Evolutionary conservation across 2,888 invertebrate genomes (phyloP), one percentile per base, ranked within the genome.

Genomic region (Hoplodrina blanda): DNA sequence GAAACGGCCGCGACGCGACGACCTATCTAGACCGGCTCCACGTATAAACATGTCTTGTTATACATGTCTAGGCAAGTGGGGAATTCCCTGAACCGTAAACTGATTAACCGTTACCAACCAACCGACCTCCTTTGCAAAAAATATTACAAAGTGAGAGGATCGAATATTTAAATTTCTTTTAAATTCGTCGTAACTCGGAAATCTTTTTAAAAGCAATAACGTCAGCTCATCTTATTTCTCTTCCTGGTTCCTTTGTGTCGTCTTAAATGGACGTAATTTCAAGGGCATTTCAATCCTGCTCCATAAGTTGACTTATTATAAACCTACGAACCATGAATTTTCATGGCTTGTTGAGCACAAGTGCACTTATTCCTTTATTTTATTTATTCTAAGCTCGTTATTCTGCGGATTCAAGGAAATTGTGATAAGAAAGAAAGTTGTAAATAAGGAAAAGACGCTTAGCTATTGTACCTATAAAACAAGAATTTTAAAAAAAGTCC

Each of bases 31-130:
- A 37, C 37, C 37, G 37, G 37, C 37, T 8, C 37, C 8, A 37
- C 8, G 37, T 37, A 8, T 37, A 37, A 8, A 37, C 8, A 37
- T 37, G 37, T 37, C 33, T 33, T 33, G 33, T 33, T 33, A 8
- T 8, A 8, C 8, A 37, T 41, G 7, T 37, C 17, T 17, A 0
- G 0, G 46, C 5, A 71, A 19, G 8, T 19, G 37, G 64, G 65
- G 66, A 37, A 49, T 76, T 49, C 37, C 41, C 41, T 8, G n/a
- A 76, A 76, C 41, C 8, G 30, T 67, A 20, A 70, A 41, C 19
- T 65, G 37, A 30, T 66, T 20, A 54, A 49, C 70, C 41, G 54
- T 54, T 75, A 25, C 19, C 15, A 53, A 11, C 20, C 10, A 37
- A 59, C 17, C 15, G 74, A 50, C 44, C 63, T 69, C 30, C 33